Evolutionary conservation across 2,888 invertebrate genomes (phyloP), one percentile per base, ranked within the genome.

Genomic region (Drosophila helvetica): DNA sequence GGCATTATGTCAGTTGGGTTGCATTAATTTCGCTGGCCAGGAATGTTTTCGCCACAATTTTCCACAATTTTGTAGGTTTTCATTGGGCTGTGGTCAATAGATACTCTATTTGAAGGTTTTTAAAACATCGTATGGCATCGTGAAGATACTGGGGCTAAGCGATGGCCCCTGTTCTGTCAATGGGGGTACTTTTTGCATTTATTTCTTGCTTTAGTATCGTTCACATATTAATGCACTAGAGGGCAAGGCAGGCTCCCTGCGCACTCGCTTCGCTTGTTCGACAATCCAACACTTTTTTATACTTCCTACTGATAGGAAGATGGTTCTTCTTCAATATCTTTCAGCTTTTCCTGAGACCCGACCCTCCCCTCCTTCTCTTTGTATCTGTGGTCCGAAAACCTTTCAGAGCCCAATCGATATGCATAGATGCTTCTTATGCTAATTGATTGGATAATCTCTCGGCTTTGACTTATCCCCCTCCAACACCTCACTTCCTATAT

Each of bases 401-500:
- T 52, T 52, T 52, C 33, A 52, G 10, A 38, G 10, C 46, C 6
- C 47, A 53, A 65, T 65, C 47, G 22, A 64, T 64, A 53, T 18
- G 47, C 46, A 7, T 46, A 45, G 9, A 22, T 48, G 18, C 48
- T 64, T 74, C 70, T 80, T 84, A 84, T 80, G 81, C 76, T 80
- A 84, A 80, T 84, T 84, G 84, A 27, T 33, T 54, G 50, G 80
- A 80, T 80, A 84, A 84, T 81, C 75, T 72, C 62, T 55, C 38
- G 51, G 55, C 55, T 38, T 38, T 38, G 75, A 75, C 75, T 62
- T 55, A 19, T 4, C 15, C 25, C 22, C 22, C 30, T 7, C 38
- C 25, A 38, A 33, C 15, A n/a, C 10, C 43, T 48, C 33, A 30
- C 48, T 15, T 15, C 0, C 10, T 8, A 8, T 9, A 30, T 30